Conservation (phyloP, 2,888 invertebrate species). For the Cheilosia urbana region DNA sequence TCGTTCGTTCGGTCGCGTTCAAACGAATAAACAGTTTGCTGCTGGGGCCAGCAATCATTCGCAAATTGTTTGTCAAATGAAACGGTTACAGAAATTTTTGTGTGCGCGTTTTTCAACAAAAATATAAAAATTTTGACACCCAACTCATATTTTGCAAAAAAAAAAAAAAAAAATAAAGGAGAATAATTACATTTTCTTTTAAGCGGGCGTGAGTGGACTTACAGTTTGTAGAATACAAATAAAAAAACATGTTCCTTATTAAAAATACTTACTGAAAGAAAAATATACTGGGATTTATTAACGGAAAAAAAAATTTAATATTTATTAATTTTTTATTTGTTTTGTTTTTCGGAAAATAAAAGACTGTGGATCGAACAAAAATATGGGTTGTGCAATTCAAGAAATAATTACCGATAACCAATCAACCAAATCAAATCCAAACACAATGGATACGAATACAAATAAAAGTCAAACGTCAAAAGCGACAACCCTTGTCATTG, state of each 20-base stretch:
- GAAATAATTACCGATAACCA: slow-evolving; percentile 77
- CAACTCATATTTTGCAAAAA: slow-evolving; percentile 48
- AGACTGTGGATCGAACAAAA: slow-evolving; percentile 46
- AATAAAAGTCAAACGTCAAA: slow-evolving; percentile 59
- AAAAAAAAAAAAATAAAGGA: neutral
- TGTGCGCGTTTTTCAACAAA: slow-evolving; percentile 75
- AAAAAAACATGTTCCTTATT: slow-evolving; percentile 81
- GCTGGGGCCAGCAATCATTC: slow-evolving; percentile 81
- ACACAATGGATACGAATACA: slow-evolving; percentile 71
- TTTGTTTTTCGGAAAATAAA: slow-evolving; percentile 30
- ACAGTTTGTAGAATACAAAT: slow-evolving; percentile 69
- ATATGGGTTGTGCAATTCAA: slow-evolving; percentile 84
- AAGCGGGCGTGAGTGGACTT: slow-evolving; percentile 71
- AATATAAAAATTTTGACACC: slow-evolving; percentile 52
- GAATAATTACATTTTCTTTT: slow-evolving; percentile 14
- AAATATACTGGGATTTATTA: slow-evolving; percentile 69
- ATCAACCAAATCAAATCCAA: slow-evolving; percentile 76
- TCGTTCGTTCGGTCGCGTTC: slow-evolving; percentile 24
- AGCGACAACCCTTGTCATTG: slow-evolving; percentile 76
- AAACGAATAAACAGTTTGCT: slow-evolving; percentile 75
- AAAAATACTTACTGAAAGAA: slow-evolving; percentile 79
- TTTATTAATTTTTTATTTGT: slow-evolving; percentile 5
- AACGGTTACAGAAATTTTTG: slow-evolving; percentile 80
- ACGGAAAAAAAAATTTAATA: neutral
- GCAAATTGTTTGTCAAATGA: slow-evolving; percentile 83